Evolutionary conservation across 2,797 vertebrate genomes (phyloP).

Genomic region (Valencia hispanica): DNA sequence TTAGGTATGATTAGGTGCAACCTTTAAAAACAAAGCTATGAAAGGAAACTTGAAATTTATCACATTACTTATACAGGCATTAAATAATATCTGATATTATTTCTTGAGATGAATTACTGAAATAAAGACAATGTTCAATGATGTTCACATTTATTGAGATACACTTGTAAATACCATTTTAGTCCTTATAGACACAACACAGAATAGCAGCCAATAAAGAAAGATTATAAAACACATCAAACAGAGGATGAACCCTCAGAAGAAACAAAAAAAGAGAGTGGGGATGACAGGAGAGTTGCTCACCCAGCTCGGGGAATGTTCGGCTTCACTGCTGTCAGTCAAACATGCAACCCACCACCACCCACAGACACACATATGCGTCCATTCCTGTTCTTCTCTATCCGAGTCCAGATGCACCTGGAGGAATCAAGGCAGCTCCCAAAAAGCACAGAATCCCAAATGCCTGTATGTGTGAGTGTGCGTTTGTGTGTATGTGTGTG

Average conservation of each 20-base stretch:
- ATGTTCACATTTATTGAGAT: constrained; percentile 14
- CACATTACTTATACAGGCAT: constrained; percentile 1
- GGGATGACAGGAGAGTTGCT: constrained; percentile 77
- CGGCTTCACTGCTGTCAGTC: constrained; percentile 81
- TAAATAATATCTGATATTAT: background rate
- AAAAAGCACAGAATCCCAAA: constrained; percentile 69
- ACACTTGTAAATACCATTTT: constrained; percentile 5
- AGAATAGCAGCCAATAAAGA: constrained; percentile 25
- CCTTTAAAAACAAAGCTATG: background rate
- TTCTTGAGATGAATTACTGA: background rate
- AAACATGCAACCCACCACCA: constrained; percentile 53
- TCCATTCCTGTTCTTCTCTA: constrained; percentile 46
- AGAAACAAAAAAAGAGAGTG: constrained; percentile 46
- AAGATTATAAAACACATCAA: constrained; percentile 40
- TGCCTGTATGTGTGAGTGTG: constrained; percentile 28
- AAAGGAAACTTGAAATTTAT: background rate
- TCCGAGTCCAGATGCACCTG: constrained; percentile 81
- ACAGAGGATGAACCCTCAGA: constrained; percentile 37
- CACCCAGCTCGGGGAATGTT: constrained; percentile 74
- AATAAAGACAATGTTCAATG: background rate
- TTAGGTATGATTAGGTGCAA: background rate
- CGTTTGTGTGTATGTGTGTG: constrained; percentile 6
- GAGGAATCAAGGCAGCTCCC: constrained; percentile 75
- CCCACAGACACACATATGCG: constrained; percentile 35
- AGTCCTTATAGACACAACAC: background rate